These are phyloP conservation scores for Parapsyche elsis DNA, from an alignment of 1,140 invertebrate species.

Conservation along the genomic window DNA sequence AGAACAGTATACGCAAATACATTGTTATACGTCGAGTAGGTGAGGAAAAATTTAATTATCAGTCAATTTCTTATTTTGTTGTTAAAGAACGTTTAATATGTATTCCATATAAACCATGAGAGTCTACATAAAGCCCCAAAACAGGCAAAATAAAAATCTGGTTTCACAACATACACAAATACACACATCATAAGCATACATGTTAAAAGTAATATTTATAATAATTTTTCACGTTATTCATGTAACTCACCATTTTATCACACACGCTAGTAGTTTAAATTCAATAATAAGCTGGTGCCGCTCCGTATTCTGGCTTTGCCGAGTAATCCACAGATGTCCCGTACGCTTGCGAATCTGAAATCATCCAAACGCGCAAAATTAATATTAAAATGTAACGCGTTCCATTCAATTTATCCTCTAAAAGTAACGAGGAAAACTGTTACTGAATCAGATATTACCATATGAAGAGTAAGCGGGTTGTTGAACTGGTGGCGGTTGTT, in stretches of 20 bases:
- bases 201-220: constrained; percentile 3
- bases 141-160: neutral
- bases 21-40: too few species aligned
- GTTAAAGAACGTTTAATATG: neutral
- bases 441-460: neutral
- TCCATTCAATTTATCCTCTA: too few species aligned
- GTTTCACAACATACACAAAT: neutral
- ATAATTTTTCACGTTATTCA: neutral
- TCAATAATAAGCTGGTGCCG: constrained; percentile 36
- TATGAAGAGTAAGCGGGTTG: constrained; percentile 4
- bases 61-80: constrained; percentile 17
- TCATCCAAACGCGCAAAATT: neutral
- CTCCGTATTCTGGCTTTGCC: constrained; percentile 34
- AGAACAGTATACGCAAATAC: too few species aligned
- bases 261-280: neutral
- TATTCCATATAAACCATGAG: constrained; percentile 9
- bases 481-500: constrained; percentile 32
- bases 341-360: constrained; percentile 32
- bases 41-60: neutral
- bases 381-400: neutral
- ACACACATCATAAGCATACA: neutral
- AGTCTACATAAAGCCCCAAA: constrained; percentile 4
- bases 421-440: neutral
- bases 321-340: constrained; percentile 21
- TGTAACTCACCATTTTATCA: constrained; percentile 25